phyloP scores from a whole-genome alignment of 2,113 vertebrate genomes.

The Apeltes quadracus region DNA sequence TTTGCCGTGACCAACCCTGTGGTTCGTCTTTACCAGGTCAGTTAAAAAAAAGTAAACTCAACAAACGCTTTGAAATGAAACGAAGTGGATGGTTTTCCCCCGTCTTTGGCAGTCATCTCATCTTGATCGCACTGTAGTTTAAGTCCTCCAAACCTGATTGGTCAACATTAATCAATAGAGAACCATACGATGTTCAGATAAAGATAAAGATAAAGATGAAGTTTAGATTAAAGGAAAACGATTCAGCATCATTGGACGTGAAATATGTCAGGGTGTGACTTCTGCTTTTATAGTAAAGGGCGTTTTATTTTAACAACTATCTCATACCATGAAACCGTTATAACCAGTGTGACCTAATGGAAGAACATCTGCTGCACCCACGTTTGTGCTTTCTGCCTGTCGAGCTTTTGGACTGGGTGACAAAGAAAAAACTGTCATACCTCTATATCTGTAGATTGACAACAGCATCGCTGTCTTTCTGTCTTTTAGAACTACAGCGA shows the following conservation, averaged over 20 bases:
- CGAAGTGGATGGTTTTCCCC: slow-evolving; percentile 14
- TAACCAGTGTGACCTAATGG: background rate
- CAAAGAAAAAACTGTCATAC: background rate
- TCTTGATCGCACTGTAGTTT: slow-evolving; percentile 12
- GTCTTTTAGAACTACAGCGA: slow-evolving; percentile 92
- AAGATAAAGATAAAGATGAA: background rate
- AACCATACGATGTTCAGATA: slow-evolving; percentile 17
- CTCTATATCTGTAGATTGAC: background rate
- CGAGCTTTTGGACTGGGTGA: background rate
- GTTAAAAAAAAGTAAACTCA: slow-evolving; percentile 5
- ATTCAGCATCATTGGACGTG: background rate
- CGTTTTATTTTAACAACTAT: background rate
- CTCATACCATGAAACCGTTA: background rate
- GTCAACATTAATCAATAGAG: slow-evolving; percentile 21
- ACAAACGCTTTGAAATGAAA: slow-evolving; percentile 12
- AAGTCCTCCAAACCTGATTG: slow-evolving; percentile 48
- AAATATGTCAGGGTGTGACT: background rate
- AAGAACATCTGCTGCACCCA: background rate
- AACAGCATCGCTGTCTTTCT: slow-evolving; percentile 2
- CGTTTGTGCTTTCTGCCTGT: background rate
- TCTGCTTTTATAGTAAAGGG: background rate
- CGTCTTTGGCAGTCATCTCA: slow-evolving; percentile 13
- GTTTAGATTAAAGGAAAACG: background rate
- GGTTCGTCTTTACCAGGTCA: slow-evolving; percentile 90
- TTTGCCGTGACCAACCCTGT: slow-evolving; percentile 92